These are phyloP conservation scores for Pan paniscus DNA, from an alignment of 2,113 vertebrate species.

Conservation along the genomic window DNA sequence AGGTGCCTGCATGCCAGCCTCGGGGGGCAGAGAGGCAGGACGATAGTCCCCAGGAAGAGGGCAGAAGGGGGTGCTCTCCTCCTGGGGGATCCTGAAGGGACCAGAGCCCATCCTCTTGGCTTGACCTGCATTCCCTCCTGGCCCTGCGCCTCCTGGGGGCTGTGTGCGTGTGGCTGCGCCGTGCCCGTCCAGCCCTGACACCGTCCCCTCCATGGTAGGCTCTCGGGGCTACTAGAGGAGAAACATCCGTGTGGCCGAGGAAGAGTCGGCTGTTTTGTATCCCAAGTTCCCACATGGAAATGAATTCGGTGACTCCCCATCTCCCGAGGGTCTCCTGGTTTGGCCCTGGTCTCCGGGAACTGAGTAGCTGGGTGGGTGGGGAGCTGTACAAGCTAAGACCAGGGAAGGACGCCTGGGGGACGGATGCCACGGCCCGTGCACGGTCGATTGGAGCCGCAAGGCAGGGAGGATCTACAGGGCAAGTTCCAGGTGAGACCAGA, in stretches of 20 bases:
- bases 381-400: background rate
- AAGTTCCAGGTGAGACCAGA: background rate
- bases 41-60: background rate
- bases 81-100: background rate
- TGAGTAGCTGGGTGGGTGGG: background rate
- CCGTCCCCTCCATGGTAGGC: too few relatives aligned
- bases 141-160: background rate
- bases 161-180: accelerated
- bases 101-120: background rate
- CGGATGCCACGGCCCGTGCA: accelerated
- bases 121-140: background rate
- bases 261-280: too few relatives aligned
- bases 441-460: accelerated
- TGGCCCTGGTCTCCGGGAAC: background rate
- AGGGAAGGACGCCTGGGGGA: too few relatives aligned
- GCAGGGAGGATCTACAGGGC: background rate
- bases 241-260: background rate
- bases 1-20: accelerated
- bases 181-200: background rate
- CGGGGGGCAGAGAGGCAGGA: background rate
- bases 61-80: background rate
- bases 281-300: background rate
- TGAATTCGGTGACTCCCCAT: too few relatives aligned
- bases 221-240: background rate
- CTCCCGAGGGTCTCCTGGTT: background rate